Conservation (phyloP, 2,797 vertebrate genomes). For the Alauda arvensis region DNA sequence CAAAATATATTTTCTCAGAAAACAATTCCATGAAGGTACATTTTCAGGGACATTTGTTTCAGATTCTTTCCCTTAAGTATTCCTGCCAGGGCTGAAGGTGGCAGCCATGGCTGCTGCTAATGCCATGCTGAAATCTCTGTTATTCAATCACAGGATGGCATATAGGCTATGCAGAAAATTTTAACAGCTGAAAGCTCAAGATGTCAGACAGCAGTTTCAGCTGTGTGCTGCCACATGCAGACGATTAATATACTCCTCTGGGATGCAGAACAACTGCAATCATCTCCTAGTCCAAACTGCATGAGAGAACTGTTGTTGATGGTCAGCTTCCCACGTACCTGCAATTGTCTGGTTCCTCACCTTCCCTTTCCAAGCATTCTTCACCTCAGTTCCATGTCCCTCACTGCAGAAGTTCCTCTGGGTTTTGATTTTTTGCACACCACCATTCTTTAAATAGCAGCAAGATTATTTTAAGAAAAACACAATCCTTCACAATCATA, state of each 20-base stretch:
- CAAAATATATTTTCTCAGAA: conserved; percentile 24
- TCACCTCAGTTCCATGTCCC: neutral
- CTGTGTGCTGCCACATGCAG: neutral
- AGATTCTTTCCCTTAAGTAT: neutral
- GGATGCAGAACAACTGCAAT: neutral
- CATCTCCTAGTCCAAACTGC: neutral
- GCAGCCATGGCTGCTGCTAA: neutral
- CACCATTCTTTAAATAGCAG: neutral
- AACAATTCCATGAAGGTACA: neutral
- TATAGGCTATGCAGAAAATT: neutral
- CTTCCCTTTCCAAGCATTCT: neutral
- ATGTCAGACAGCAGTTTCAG: conserved; percentile 9
- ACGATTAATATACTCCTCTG: neutral
- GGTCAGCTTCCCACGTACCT: neutral
- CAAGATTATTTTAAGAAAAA: neutral
- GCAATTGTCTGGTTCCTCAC: neutral
- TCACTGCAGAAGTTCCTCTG: neutral
- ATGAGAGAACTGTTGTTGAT: neutral
- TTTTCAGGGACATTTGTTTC: neutral
- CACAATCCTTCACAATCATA: neutral
- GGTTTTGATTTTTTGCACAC: neutral
- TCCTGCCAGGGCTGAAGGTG: neutral
- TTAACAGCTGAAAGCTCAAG: neutral
- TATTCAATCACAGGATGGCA: neutral
- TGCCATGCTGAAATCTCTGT: neutral